These are phyloP conservation scores for Labeo catla DNA, from an alignment of 2,113 vertebrate species.

Conservation along the genomic window DNA sequence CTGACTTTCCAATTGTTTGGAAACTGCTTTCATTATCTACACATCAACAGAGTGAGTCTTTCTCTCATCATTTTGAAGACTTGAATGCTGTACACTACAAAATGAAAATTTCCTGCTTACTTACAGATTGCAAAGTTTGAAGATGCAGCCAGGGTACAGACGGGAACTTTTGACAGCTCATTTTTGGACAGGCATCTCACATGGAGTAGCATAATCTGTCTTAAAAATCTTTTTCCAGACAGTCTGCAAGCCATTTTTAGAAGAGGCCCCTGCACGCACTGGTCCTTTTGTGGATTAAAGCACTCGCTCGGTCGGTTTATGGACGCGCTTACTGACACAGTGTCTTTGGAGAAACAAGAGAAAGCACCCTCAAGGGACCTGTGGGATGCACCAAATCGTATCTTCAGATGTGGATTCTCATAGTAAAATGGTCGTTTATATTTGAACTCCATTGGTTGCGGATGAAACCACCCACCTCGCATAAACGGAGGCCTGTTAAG, in stretches of 20 bases:
- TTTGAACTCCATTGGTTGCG: conserved; percentile 54
- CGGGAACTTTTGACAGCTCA: neutral
- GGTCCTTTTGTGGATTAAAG: conserved; percentile 54
- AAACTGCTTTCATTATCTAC: conserved; percentile 19
- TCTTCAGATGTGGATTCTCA: conserved; percentile 44
- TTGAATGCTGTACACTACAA: neutral
- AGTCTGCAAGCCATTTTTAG: conserved; percentile 46
- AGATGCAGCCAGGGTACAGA: neutral
- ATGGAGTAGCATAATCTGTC: neutral
- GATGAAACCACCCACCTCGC: conserved; percentile 55
- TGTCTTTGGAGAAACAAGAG: conserved; percentile 37
- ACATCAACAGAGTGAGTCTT: neutral
- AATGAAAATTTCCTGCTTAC: neutral
- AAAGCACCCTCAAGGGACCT: conserved; percentile 31
- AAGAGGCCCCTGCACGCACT: conserved; percentile 42
- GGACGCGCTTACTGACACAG: conserved; percentile 43
- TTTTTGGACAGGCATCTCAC: conserved; percentile 7
- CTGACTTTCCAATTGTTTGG: neutral
- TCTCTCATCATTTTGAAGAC: conserved; percentile 5
- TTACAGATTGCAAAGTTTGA: neutral
- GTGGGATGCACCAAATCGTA: conserved; percentile 19
- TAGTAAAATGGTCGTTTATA: conserved; percentile 37
- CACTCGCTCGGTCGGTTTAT: conserved; percentile 47
- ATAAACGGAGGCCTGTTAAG: conserved; percentile 51
- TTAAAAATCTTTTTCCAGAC: conserved; percentile 10